Evolutionary conservation across 2,888 invertebrate genomes (phyloP).

Genomic region (Neoscelio sp.): DNA sequence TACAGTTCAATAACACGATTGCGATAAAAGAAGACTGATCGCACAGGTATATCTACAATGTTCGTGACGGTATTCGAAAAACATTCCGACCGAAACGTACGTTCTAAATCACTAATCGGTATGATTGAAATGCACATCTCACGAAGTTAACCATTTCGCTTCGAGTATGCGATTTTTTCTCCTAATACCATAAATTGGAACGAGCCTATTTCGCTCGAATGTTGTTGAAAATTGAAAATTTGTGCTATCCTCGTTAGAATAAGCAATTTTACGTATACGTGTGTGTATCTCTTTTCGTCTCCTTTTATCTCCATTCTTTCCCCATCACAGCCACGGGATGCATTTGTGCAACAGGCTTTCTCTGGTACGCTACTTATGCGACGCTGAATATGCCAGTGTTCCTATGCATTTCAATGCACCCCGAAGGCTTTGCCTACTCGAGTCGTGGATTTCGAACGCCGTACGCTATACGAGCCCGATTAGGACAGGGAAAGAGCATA

Average conservation of each 20-base stretch:
- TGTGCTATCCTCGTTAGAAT: slow-evolving; percentile 46
- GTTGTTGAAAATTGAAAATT: slow-evolving; percentile 41
- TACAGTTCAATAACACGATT: slow-evolving; percentile 57
- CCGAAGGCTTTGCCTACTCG: slow-evolving; percentile 69
- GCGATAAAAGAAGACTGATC: slow-evolving; percentile 62
- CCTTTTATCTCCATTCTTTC: slow-evolving; percentile 44
- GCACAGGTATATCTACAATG: slow-evolving; percentile 38
- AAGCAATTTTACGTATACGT: slow-evolving; percentile 42
- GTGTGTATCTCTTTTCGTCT: slow-evolving; percentile 16
- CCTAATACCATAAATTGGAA: neutral
- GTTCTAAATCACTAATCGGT: slow-evolving; percentile 50
- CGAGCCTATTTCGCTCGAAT: neutral
- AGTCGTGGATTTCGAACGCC: slow-evolving; percentile 61
- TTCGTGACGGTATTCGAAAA: slow-evolving; percentile 55
- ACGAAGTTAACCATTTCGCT: slow-evolving; percentile 13
- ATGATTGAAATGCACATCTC: slow-evolving; percentile 39
- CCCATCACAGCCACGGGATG: slow-evolving; percentile 70
- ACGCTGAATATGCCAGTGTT: slow-evolving; percentile 76
- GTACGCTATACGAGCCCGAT: slow-evolving; percentile 55
- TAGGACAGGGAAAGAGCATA: slow-evolving; percentile 53
- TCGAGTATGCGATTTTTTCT: neutral
- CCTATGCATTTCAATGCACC: slow-evolving; percentile 77
- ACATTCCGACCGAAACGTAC: slow-evolving; percentile 46
- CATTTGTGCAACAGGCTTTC: slow-evolving; percentile 80
- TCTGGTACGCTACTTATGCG: slow-evolving; percentile 77